Conservation (phyloP, 2,113 vertebrate species). For the Alosa alosa region DNA sequence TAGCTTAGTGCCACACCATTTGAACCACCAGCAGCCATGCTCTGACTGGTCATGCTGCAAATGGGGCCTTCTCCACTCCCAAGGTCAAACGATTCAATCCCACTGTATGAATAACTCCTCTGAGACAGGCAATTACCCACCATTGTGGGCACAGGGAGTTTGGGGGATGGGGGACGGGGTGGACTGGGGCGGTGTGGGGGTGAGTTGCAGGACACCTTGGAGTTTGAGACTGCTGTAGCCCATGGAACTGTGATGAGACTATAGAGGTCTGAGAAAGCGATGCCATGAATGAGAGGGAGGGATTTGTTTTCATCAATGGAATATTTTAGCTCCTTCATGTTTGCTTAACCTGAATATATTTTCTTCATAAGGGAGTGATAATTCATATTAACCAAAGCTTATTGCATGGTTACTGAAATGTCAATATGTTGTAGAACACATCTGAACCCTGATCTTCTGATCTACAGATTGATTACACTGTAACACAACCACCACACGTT, state of each 20-base stretch:
- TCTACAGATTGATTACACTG: background rate
- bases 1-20: conserved; percentile 54
- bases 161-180: background rate
- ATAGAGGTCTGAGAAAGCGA: background rate
- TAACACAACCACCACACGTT: background rate
- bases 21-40: conserved; percentile 44
- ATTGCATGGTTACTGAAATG: background rate
- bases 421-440: background rate
- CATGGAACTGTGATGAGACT: background rate
- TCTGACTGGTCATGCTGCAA: conserved; percentile 44
- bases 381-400: background rate
- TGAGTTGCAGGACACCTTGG: background rate
- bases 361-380: too few relatives aligned
- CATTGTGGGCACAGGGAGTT: conserved; percentile 47
- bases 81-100: conserved; percentile 57
- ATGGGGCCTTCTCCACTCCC: conserved; percentile 48
- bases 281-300: background rate
- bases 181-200: background rate
- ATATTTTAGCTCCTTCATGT: background rate
- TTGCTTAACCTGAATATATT: background rate
- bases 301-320: background rate
- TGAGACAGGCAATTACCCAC: conserved; percentile 63
- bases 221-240: background rate
- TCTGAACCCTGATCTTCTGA: background rate
- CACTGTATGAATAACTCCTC: conserved; percentile 56